Evolutionary conservation across 1,140 invertebrate species (phyloP), one percentile per base, ranked within the genome.

Genomic region (Drosophila nigromelanica): DNA sequence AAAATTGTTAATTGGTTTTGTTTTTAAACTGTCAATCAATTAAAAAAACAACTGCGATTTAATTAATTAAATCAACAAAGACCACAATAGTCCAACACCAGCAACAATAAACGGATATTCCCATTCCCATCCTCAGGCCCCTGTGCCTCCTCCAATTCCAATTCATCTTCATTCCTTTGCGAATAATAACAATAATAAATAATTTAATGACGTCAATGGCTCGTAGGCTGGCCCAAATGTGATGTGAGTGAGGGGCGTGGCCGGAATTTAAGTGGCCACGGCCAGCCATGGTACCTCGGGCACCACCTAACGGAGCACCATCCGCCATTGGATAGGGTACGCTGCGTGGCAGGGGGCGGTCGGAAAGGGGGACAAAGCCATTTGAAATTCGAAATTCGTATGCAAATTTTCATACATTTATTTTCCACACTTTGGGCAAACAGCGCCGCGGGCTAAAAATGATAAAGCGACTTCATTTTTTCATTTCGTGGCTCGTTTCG

Each of bases 1-100:
- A 90, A 90, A 90, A 90, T 90, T 90, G 87, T 90, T 90, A 90
- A 90, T 90, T 90, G 87, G 87, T 90, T 90, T 90, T 90, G 83
- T 87, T 87, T 87, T 90, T 90, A 90, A 90, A 86, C 87, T 87
- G 87, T 90, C 87, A 90, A 90, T 90, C 86, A 90, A 90, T 90
- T 90, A 90, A 90, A 90, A 89, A 82, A 82, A 90, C 87, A 90
- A 90, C 87, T 90, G 86, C 82, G 86, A 90, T 90, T 90, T 90
- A 90, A 89, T 89, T 89, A 89, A 89, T 89, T 89, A 89, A 89
- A 89, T 89, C 83, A 89, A 89, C 83, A 89, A 78, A 89, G 70
- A 76, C 83, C 83, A 73, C 83, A 87, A 83, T 87, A 87, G 89
- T 81, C 78, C 78, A 86, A 73, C 82, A 80, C 74, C 82, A 81